Percentiles rank a stretch among this genome's conserved stretches.
These are phyloP conservation scores for Peromyscus nudipes DNA, from an alignment of 2,797 vertebrate species.

Conservation along the genomic window DNA sequence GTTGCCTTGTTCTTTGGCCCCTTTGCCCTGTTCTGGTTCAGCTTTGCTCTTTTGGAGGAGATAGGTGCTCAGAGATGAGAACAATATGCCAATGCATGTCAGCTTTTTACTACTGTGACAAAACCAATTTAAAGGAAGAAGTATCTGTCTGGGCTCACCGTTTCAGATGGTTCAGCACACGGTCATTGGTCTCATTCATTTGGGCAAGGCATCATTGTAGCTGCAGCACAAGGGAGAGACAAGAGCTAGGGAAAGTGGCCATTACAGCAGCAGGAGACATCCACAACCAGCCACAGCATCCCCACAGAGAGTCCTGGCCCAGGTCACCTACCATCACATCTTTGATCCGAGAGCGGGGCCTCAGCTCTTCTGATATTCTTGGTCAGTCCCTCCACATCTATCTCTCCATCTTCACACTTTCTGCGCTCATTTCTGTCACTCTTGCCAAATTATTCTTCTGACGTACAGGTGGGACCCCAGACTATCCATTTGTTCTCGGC, in stretches of 20 bases:
- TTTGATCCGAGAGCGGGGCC: fast-evolving
- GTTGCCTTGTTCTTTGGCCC: neutral
- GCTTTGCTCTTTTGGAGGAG: neutral
- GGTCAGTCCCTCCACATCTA: fast-evolving
- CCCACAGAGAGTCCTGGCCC: fast-evolving
- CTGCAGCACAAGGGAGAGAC: neutral
- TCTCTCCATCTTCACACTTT: neutral
- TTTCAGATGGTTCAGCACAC: neutral
- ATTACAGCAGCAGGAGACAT: neutral
- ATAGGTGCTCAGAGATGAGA: neutral
- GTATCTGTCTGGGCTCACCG: neutral
- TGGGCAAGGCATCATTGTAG: neutral
- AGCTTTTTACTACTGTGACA: neutral
- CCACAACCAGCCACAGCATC: fast-evolving
- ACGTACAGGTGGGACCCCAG: neutral
- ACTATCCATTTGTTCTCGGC: neutral
- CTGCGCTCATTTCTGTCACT: fast-evolving
- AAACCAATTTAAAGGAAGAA: neutral
- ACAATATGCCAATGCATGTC: fast-evolving
- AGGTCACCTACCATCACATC: fast-evolving
- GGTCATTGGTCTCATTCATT: neutral
- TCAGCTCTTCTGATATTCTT: fast-evolving
- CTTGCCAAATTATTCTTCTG: neutral
- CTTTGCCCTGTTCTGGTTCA: neutral
- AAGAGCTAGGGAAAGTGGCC: fast-evolving